Conservation (phyloP, 2,797 vertebrate species). For the Gobionotothen gibberifrons region DNA sequence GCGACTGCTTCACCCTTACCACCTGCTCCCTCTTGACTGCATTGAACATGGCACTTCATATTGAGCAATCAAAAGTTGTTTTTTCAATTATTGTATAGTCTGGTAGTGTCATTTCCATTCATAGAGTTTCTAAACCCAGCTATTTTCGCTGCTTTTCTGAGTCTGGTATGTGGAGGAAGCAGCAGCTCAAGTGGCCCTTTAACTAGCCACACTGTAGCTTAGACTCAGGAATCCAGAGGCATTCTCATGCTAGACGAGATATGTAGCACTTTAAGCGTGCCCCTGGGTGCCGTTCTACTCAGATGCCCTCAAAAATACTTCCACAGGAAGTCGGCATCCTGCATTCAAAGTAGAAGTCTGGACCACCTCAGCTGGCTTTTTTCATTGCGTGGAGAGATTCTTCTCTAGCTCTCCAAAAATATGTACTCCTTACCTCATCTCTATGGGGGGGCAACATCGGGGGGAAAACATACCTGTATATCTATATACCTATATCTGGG, state of each 20-base stretch:
- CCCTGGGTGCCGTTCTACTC: background rate
- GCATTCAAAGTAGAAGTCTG: background rate
- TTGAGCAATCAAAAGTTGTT: background rate
- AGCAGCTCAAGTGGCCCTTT: background rate
- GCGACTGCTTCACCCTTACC: constrained; percentile 33
- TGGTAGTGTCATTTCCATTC: constrained; percentile 1
- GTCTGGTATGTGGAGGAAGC: background rate
- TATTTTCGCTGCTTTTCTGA: background rate
- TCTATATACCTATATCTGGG: no score
- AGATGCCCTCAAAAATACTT: background rate
- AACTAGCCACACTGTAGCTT: background rate
- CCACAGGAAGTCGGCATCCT: background rate
- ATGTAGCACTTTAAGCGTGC: background rate
- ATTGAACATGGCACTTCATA: constrained; percentile 14
- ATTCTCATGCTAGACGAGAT: background rate
- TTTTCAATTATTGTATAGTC: background rate
- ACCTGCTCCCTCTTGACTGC: constrained; percentile 44
- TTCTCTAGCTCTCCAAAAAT: no score
- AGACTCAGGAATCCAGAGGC: background rate
- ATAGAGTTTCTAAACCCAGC: background rate
- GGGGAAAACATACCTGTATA: no score
- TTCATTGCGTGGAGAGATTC: background rate
- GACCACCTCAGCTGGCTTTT: background rate
- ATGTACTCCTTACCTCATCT: no score
- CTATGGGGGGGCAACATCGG: no score